phyloP scores from a whole-genome alignment of 2,113 vertebrate species.

The Maccullochella peelii region DNA sequence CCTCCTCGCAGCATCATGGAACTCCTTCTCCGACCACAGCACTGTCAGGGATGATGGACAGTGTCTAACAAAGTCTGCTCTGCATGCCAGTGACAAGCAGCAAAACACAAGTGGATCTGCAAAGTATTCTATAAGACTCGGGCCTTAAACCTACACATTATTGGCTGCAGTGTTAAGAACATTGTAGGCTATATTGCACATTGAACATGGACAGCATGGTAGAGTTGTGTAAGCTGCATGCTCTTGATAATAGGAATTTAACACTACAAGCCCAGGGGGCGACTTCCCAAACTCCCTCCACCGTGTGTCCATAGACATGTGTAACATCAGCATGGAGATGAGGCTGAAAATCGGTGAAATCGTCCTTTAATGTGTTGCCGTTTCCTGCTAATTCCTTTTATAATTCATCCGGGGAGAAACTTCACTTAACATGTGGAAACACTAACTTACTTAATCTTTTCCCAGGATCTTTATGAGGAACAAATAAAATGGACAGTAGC shows the following conservation, averaged over 20 bases:
- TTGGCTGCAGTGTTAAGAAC: background rate
- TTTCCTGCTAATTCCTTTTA: background rate
- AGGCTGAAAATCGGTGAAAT: background rate
- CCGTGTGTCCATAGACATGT: background rate
- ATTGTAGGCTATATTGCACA: no score
- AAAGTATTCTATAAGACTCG: background rate
- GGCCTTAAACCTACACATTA: background rate
- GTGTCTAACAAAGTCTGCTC: background rate
- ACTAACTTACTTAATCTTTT: no score
- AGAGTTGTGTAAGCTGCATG: background rate
- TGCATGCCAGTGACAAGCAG: background rate
- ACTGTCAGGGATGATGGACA: slow-evolving; percentile 78
- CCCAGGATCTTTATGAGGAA: no score
- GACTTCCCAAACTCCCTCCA: background rate
- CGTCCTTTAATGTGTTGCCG: background rate
- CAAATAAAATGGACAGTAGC: background rate
- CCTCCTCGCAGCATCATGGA: slow-evolving; percentile 86
- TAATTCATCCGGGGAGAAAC: background rate
- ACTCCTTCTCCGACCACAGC: slow-evolving; percentile 89
- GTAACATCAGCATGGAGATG: background rate
- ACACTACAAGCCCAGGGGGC: background rate
- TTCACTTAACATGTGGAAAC: background rate
- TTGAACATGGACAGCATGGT: background rate
- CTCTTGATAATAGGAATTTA: background rate
- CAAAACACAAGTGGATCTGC: background rate